Conservation (phyloP, 2,113 vertebrate species). For the Hypocryptadius cinnamomeus region DNA sequence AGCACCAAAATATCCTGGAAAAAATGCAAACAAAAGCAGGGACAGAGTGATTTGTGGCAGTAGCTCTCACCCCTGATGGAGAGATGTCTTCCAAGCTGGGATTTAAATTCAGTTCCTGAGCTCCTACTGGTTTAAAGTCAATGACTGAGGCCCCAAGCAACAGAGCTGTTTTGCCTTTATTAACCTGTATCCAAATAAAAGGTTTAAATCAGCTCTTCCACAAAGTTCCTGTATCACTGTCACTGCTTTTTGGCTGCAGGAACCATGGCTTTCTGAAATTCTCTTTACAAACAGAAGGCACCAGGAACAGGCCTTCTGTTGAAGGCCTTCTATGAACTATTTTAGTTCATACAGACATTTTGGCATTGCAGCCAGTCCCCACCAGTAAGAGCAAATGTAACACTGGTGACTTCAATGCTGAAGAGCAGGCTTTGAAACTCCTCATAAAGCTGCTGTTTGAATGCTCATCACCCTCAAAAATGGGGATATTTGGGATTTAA, state of each 20-base stretch:
- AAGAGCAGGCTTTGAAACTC: neutral
- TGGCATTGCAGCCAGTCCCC: neutral
- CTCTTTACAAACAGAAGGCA: neutral
- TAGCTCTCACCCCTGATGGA: neutral
- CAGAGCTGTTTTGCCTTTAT: neutral
- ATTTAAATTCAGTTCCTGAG: neutral
- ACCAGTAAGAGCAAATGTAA: neutral
- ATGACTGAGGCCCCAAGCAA: neutral
- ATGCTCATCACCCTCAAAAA: accelerated
- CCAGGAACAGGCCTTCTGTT: neutral
- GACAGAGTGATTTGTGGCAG: neutral
- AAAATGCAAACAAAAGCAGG: accelerated
- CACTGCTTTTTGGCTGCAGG: neutral
- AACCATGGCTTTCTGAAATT: neutral
- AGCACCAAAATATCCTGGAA: neutral
- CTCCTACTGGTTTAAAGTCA: neutral
- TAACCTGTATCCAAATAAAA: neutral
- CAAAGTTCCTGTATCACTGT: neutral
- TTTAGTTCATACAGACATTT: neutral
- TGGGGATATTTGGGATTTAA: neutral
- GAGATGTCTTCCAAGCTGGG: neutral
- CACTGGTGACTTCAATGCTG: neutral
- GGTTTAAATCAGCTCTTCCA: neutral
- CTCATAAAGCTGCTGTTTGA: neutral
- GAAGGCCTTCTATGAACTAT: neutral